A percentile compares a stretch with the other conserved stretches of the same genome.
phyloP scores from a whole-genome alignment of 2,113 vertebrate species.

The Mola mola region DNA sequence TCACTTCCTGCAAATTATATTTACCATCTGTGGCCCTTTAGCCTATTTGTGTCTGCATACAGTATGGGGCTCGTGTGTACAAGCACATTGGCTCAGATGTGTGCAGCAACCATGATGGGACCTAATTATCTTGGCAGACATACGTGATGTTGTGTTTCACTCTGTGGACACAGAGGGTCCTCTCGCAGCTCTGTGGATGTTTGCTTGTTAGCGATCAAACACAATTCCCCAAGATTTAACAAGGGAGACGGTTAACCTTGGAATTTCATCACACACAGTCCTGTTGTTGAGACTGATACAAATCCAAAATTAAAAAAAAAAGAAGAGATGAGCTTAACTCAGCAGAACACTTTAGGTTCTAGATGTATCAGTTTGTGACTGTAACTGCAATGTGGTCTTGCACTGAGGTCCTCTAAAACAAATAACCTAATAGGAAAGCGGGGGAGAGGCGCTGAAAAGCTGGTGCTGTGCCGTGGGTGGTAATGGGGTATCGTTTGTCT shows the following conservation, averaged over 20 bases:
- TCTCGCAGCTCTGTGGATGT: conserved; percentile 15
- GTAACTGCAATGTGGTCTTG: background rate
- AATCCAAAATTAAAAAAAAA: conserved; percentile 11
- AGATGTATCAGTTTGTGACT: background rate
- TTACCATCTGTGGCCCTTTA: conserved; percentile 64
- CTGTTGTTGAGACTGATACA: conserved; percentile 3
- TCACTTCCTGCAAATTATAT: conserved; percentile 59
- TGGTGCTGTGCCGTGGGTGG: conserved; percentile 42
- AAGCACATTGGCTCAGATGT: conserved; percentile 11
- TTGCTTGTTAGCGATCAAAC: conserved; percentile 31
- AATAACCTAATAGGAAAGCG: conserved; percentile 43
- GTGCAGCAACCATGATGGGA: conserved; percentile 36
- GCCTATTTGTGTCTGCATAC: conserved; percentile 31
- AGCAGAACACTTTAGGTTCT: conserved; percentile 1
- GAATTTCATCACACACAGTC: conserved; percentile 4
- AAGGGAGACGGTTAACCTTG: conserved; percentile 18
- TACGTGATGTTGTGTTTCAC: conserved; percentile 37
- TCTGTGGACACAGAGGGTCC: conserved; percentile 18
- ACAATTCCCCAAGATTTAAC: conserved; percentile 36
- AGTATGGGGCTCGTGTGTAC: conserved; percentile 30
- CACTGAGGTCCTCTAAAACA: conserved; percentile 5
- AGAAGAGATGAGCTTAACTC: background rate
- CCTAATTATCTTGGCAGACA: conserved; percentile 43
- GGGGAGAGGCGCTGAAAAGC: conserved; percentile 36
- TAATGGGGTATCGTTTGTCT: conserved; percentile 63